Conservation (phyloP, 2,797 vertebrate species). For the Hippocampus kuda region DNA sequence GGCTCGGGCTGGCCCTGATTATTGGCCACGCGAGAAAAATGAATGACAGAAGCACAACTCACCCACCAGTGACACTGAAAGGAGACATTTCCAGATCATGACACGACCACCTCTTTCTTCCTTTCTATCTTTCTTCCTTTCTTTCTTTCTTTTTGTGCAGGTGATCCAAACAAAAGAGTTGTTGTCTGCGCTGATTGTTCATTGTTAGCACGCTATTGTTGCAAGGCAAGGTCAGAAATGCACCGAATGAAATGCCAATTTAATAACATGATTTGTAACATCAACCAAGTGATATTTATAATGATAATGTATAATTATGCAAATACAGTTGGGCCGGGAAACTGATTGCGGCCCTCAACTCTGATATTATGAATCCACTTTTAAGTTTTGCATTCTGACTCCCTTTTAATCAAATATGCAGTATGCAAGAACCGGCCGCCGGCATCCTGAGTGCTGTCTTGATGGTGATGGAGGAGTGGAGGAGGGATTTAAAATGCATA, state of each 20-base stretch:
- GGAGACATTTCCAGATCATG: slow-evolving; percentile 2
- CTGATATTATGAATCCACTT: background rate
- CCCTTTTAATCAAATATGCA: slow-evolving; percentile 4
- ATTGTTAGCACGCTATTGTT: background rate
- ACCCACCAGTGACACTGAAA: background rate
- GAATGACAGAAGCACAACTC: background rate
- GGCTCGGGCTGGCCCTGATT: background rate
- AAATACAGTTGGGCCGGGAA: background rate
- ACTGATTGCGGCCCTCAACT: background rate
- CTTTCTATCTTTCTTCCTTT: background rate
- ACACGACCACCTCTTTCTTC: background rate
- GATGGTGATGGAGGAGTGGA: slow-evolving; percentile 18
- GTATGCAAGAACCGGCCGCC: slow-evolving; percentile 3
- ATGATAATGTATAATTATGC: background rate
- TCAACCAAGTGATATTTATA: background rate
- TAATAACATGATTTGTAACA: background rate
- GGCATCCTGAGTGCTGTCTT: slow-evolving; percentile 1
- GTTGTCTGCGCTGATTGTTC: background rate
- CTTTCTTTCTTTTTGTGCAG: background rate
- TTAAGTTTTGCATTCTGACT: background rate
- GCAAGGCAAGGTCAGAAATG: background rate
- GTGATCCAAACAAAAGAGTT: background rate
- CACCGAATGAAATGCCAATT: background rate
- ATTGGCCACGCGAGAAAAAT: background rate
- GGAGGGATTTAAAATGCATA: slow-evolving; percentile 41